Evolutionary conservation across 2,888 invertebrate species (phyloP).

Genomic region (Psylliodes chrysocephalus): DNA sequence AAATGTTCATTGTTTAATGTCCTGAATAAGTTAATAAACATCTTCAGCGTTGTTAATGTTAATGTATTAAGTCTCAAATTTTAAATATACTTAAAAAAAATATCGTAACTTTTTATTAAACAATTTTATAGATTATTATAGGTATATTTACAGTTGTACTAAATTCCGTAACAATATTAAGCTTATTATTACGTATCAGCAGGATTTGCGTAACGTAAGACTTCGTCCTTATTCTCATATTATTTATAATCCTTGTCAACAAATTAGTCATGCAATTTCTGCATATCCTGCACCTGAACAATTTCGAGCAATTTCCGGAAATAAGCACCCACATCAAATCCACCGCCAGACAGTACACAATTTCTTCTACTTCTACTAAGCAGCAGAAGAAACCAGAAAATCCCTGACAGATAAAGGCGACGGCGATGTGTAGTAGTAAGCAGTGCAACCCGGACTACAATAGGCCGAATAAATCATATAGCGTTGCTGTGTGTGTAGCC

Average conservation of each 20-base stretch:
- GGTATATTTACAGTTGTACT: too few species aligned
- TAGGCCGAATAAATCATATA: conserved; percentile 55
- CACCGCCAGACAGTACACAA: not conserved
- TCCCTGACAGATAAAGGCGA: conserved; percentile 5
- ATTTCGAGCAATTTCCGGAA: conserved; percentile 9
- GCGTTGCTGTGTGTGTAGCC: too few species aligned
- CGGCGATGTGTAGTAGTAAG: conserved; percentile 45
- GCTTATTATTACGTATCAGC: too few species aligned
- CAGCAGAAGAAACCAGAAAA: not conserved
- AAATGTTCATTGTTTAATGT: too few species aligned
- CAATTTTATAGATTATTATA: too few species aligned
- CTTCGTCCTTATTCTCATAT: not conserved
- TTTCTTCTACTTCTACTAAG: not conserved
- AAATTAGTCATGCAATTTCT: conserved; percentile 13
- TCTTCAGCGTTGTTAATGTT: too few species aligned
- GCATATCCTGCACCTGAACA: conserved; percentile 7
- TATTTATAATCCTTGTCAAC: conserved; percentile 6
- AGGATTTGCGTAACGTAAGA: too few species aligned
- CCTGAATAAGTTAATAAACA: too few species aligned
- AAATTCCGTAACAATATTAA: too few species aligned
- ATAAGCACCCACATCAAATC: conserved; percentile 8
- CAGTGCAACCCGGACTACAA: conserved; percentile 51
- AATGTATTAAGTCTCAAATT: too few species aligned
- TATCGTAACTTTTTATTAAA: too few species aligned
- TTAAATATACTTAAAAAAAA: too few species aligned